Evolutionary conservation across 2,888 invertebrate species (phyloP), one percentile per base, ranked within the genome.

Genomic region (Ormyrus thymus): DNA sequence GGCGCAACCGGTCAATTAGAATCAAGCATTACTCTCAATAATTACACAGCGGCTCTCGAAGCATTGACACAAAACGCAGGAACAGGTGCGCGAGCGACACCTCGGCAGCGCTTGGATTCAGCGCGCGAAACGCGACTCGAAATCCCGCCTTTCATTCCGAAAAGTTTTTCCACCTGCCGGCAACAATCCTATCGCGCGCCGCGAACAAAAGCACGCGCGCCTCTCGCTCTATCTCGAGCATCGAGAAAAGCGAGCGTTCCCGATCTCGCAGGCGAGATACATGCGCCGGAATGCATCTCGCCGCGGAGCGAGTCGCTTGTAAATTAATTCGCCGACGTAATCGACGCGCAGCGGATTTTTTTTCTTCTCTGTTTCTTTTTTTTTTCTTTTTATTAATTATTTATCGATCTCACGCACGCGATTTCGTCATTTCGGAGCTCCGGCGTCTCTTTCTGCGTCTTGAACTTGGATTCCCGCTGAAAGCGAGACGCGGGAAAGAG

Each of bases 281-380:
- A 8, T 13, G 70, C 73, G 43, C 73, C 78, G 70, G 73, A 78
- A 78, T 77, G 29, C 29, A 29, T 46, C 9, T 8, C 53, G n/a
- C 15, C 65, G 50, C 51, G 48, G 6, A 51, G 29, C 55, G 72
- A 6, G 13, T 55, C 74, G 56, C 62, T 58, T 50, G 51, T 15
- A 13, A 62, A 51, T 59, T 53, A 56, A 64, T 73, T 56, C 53
- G 45, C n/a, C 53, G 10, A 59, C 48, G 59, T 55, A 55, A 56
- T 48, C 29, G 8, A 56, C 13, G 29, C 9, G 11, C 4, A n/a
- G 43, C 43, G 46, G 45, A 61, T 61, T 53, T 55, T 50, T 29
- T 29, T 3, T n/a, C n/a, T n/a, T n/a, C n/a, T n/a, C n/a, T n/a
- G n/a, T n/a, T n/a, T n/a, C n/a, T 29, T 29, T 29, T 29, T 29